These are phyloP conservation scores for Eubasilissa regina DNA, from an alignment of 1,140 invertebrate genomes.

Conservation along the genomic window DNA sequence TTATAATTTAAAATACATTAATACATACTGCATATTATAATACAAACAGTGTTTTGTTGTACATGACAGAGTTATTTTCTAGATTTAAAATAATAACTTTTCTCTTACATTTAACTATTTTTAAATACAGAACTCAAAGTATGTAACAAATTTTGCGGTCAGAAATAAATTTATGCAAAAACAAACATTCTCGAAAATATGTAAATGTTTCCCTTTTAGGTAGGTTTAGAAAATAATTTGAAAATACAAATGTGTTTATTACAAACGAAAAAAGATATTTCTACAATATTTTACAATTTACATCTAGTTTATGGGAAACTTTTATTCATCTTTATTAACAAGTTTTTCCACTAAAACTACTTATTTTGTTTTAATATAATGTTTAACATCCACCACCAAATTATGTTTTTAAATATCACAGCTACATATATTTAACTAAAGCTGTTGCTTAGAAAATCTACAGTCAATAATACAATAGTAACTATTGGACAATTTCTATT, in stretches of 20 bases:
- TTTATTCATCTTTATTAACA: background rate
- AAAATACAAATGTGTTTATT: background rate
- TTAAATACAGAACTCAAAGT: background rate
- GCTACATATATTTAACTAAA: conserved; percentile 58
- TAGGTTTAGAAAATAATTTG: background rate
- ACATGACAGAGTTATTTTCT: conserved; percentile 3
- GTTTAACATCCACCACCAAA: conserved; percentile 52
- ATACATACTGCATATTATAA: conserved; percentile 5
- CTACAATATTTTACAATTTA: conserved; percentile 39
- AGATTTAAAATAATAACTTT: background rate
- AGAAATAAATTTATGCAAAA: background rate
- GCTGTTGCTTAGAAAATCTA: conserved; percentile 48
- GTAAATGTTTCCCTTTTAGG: no score
- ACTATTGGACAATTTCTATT: conserved; percentile 11
- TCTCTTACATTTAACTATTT: background rate
- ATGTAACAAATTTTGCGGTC: background rate
- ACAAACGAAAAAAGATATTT: background rate
- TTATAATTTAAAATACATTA: conserved; percentile 28
- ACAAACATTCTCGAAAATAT: background rate
- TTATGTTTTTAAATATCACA: conserved; percentile 55
- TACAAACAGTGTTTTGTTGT: background rate
- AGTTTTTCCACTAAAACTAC: background rate
- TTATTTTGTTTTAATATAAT: conserved; percentile 13
- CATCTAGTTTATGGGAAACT: background rate
- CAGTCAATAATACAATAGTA: conserved; percentile 26